phyloP scores from a whole-genome alignment of 1,140 invertebrate genomes.

The Diorhabda carinulata region DNA sequence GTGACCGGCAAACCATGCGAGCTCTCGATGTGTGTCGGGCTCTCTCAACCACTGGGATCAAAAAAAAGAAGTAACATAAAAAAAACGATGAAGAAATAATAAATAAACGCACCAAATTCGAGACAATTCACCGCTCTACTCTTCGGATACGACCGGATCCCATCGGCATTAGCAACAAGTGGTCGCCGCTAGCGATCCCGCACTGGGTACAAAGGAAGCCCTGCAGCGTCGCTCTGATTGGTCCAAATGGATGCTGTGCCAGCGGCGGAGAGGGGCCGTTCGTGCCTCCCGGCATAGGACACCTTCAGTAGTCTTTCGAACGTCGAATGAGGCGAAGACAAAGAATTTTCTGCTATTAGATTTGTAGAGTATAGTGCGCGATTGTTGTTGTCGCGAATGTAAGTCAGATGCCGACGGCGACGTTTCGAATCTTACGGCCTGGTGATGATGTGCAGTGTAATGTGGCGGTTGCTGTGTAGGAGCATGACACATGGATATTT shows the following conservation, averaged over 20 bases:
- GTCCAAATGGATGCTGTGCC: constrained; percentile 40
- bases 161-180: constrained; percentile 30
- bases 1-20: background rate
- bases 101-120: constrained; percentile 2
- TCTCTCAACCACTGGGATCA: background rate
- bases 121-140: constrained; percentile 3
- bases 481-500: constrained; percentile 53
- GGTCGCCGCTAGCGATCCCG: constrained; percentile 34
- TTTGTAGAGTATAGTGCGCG: constrained; percentile 8
- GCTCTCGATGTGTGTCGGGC: background rate
- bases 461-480: constrained; percentile 51
- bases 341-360: constrained; percentile 4
- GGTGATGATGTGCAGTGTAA: constrained; percentile 50
- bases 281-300: constrained; percentile 40
- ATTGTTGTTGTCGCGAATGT: background rate
- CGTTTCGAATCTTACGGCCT: constrained; percentile 21
- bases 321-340: constrained; percentile 24
- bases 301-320: constrained; percentile 41
- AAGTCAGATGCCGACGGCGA: constrained; percentile 23
- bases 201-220: constrained; percentile 33
- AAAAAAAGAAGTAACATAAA: background rate
- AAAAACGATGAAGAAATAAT: background rate
- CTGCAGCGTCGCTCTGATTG: constrained; percentile 33
- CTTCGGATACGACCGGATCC: constrained; percentile 6
- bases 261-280: constrained; percentile 34